These are phyloP conservation scores for Nematolebias whitei DNA, from an alignment of 2,113 vertebrate genomes.

Conservation along the genomic window DNA sequence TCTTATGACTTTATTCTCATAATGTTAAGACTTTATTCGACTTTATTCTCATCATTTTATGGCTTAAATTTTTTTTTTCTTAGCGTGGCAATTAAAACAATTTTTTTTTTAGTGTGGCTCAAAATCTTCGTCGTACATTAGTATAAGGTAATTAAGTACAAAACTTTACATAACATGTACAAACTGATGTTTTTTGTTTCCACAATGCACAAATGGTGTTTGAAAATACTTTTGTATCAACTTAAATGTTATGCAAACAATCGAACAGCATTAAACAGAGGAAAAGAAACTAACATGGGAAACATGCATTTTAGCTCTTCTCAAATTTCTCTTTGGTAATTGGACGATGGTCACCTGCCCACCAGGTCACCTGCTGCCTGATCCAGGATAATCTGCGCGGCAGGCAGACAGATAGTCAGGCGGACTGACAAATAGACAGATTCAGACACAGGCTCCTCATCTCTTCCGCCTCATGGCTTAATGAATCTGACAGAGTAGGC, in stretches of 20 bases:
- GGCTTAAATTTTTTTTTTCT: too few relatives aligned
- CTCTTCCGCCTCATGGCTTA: conserved; percentile 70
- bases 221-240: not conserved
- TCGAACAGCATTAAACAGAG: not conserved
- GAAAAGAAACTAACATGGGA: conserved; percentile 7
- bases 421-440: conserved; percentile 59
- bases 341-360: conserved; percentile 69
- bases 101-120: too few relatives aligned
- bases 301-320: conserved; percentile 32
- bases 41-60: too few relatives aligned
- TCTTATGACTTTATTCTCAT: too few relatives aligned
- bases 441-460: conserved; percentile 64
- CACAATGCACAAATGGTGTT: not conserved
- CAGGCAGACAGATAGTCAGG: conserved; percentile 58
- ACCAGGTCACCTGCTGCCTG: conserved; percentile 68
- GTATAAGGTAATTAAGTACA: not conserved
- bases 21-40: too few relatives aligned
- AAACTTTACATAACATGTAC: not conserved
- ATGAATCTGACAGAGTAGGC: conserved; percentile 74
- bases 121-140: too few relatives aligned
- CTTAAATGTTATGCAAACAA: not conserved
- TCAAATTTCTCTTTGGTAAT: conserved; percentile 59
- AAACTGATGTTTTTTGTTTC: not conserved
- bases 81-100: too few relatives aligned
- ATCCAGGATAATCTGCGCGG: conserved; percentile 66